These are phyloP conservation scores for Daktulosphaira vitifoliae DNA, from an alignment of 1,140 invertebrate species.

Conservation along the genomic window DNA sequence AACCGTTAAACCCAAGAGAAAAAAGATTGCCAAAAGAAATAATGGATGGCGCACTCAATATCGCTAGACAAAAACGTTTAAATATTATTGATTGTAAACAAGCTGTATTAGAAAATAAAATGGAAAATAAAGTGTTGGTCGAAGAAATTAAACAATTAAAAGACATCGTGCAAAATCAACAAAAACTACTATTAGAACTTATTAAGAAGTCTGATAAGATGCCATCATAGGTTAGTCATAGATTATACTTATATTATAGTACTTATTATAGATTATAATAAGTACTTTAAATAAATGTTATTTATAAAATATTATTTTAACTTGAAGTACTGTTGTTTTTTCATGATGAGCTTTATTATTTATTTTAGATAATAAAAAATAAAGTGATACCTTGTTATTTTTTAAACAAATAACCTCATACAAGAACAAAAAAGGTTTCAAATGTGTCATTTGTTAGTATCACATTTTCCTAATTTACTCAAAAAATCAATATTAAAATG, in stretches of 20 bases:
- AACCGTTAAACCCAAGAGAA: slow-evolving; percentile 68
- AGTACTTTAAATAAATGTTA: not conserved
- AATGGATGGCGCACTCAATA: slow-evolving; percentile 62
- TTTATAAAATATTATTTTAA: not conserved
- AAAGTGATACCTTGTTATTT: slow-evolving; percentile 29
- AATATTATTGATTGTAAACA: slow-evolving; percentile 23
- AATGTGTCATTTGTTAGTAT: too few relatives aligned
- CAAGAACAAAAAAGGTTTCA: too few relatives aligned
- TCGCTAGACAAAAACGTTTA: slow-evolving; percentile 52
- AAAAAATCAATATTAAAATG: too few relatives aligned
- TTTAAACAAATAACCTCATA: slow-evolving; percentile 13
- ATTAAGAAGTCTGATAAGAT: slow-evolving; percentile 15
- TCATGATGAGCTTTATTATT: slow-evolving; percentile 21
- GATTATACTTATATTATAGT: not conserved
- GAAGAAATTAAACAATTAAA: slow-evolving; percentile 33
- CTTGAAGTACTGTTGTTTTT: not conserved
- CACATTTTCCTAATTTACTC: too few relatives aligned
- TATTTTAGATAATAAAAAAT: not conserved
- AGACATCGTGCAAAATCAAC: slow-evolving; percentile 31
- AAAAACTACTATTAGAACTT: slow-evolving; percentile 14
- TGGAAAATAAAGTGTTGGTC: slow-evolving; percentile 29
- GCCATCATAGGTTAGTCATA: not conserved
- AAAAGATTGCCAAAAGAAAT: slow-evolving; percentile 66
- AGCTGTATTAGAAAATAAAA: slow-evolving; percentile 31
- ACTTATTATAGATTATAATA: not conserved